Base-by-base conservation (phyloP, 2,113 vertebrate genomes). In the Chloropsis cyanopogon region DNA sequence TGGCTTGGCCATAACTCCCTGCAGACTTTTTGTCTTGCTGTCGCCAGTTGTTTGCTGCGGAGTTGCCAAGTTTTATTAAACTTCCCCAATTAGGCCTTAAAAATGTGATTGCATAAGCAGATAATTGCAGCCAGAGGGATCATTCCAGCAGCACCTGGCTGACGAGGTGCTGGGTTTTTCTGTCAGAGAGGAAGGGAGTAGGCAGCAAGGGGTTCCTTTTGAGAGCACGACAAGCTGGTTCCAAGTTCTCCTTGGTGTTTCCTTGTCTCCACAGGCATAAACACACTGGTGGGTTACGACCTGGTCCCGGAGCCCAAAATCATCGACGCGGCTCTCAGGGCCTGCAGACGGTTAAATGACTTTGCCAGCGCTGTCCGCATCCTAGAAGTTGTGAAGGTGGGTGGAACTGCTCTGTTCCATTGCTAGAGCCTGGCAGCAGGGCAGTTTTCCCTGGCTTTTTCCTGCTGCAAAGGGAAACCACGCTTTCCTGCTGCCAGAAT, bases 281-380 rank as follows among this genome's bases (percentile, higher is more conserved):
- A 99, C 96, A 99, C 99, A 0, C 97, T 99, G 65, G 98, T 99
- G 82, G 98, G 98, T n/a, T 99, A 99, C 14, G 99, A 99, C 96
- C 97, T 99, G 96, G 99, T 99, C 93, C 99, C 99, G 3, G 99
- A 99, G 96, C 99, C 99, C 92, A 99, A 99, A 96, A 99, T 99
- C 91, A 95, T 99, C 2, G 99, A 99, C n/a, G 99, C 99, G 42
- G 99, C 99, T 47, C 97, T 99, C 92, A 96, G 98, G 94, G 99
- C 99, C 11, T 99, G 99, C 97, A 97, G 99, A 87, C 98, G 99
- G 96, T 96, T 99, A 98, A 98, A 99, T 9, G 99, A 99, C 97
- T 97, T 99, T 83, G 99, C 99, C 96, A 99, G 98, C 49, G 98
- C 99, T 33, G 98, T 99, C 95, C 98, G 99, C 80, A 99, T 99